Conservation (phyloP, 2,113 vertebrate species). For the Myanophis thanlyinensis region DNA sequence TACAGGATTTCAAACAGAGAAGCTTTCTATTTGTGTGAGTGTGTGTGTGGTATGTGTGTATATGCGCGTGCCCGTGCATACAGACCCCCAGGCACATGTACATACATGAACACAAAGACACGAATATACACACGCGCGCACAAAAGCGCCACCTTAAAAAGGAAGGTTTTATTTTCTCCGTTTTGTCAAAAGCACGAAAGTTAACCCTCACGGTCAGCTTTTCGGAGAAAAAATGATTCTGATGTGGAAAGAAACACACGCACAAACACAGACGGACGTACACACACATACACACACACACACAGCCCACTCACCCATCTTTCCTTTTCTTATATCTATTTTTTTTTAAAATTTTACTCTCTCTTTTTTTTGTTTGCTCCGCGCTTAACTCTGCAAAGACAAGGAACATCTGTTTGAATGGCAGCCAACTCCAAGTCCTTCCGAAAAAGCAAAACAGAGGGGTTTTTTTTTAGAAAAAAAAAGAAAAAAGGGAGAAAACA, state of each 20-base stretch:
- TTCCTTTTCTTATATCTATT: conserved; percentile 32
- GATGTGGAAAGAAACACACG: conserved; percentile 22
- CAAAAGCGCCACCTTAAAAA: not conserved
- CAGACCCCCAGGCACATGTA: not conserved
- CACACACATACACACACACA: too few species aligned
- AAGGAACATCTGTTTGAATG: conserved; percentile 88
- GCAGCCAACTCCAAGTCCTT: conserved; percentile 77
- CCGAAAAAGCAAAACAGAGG: conserved; percentile 5
- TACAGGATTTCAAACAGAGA: conserved; percentile 33
- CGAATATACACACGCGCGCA: not conserved
- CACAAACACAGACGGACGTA: accelerated
- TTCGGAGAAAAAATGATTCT: conserved; percentile 31
- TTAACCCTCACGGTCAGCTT: not conserved
- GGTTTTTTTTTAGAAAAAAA: not conserved
- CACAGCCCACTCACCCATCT: conserved; percentile 32
- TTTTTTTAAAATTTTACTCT: too few species aligned
- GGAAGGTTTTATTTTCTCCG: not conserved
- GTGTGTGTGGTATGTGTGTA: not conserved
- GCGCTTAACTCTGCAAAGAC: conserved; percentile 81
- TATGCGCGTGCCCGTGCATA: not conserved
- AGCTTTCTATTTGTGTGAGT: not conserved
- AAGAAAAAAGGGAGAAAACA: not conserved
- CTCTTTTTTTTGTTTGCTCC: conserved; percentile 56
- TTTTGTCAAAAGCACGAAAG: not conserved
- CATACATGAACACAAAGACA: not conserved